Evolutionary conservation across 1,140 invertebrate species (phyloP), one percentile per base, ranked within the genome.

Genomic region (Anagrus nilaparvatae): DNA sequence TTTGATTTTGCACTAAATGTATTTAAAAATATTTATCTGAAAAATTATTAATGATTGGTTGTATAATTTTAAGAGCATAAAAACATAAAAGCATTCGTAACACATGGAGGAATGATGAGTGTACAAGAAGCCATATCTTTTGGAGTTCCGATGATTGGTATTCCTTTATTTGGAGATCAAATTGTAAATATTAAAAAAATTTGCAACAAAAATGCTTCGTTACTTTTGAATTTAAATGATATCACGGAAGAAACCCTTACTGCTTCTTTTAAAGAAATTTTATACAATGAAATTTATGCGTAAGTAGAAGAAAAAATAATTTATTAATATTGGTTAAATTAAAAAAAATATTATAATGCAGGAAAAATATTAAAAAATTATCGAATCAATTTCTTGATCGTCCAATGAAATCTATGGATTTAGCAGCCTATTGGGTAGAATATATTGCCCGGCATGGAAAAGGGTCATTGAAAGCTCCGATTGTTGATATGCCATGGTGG

Each of bases 41-140:
- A n/a, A n/a, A n/a, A n/a, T n/a, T n/a, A n/a, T n/a, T n/a, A n/a
- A n/a, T n/a, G n/a, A n/a, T n/a, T n/a, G n/a, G n/a, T n/a, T n/a
- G n/a, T n/a, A n/a, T n/a, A n/a, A n/a, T 37, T 63, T 60, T 33
- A 57, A 79, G 78, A 63, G 42, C 81, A 87, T 63, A 72, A 75
- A 13, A 81, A 82, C 53, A 73, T 76, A 0, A 63, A 72, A 41
- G 74, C 72, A 0, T 84, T 84, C 46, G 69, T 84, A 42, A 75
- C 77, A 0, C 82, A 87, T 52, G 77, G 74, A 29, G 83, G 82
- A 1, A 70, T 82, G 31, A 72, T 81, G 53, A 76, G 82, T 30
- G 75, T 73, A 3, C 76, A 75, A 21, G 84, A 87, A 61, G 74
- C 79, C 5, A 71, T 81, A 24, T 76, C 79, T 50, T 78, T 74